Evolutionary conservation across 2,888 invertebrate genomes (phyloP), one percentile per base, ranked within the genome.

Genomic region (Panopea generosa): DNA sequence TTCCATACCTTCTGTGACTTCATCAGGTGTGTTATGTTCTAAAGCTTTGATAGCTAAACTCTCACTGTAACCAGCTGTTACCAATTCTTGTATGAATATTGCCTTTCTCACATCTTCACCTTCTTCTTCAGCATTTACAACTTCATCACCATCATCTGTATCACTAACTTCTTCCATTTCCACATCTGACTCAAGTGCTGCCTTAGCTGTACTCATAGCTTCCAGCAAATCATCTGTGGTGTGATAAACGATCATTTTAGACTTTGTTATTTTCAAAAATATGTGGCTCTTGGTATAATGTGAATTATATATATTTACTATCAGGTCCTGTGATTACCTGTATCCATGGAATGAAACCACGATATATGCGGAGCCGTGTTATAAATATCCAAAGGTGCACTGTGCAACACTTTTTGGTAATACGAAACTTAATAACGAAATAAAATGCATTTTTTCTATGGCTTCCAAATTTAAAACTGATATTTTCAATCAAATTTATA

Each of bases 31-130:
- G 1, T 67, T 50, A 61, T 53, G 45, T n/a, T 62, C 22, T 9
- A 62, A 40, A 1, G 87, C 86, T 52, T 38, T 53, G 2, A 50
- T 40, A 1, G 86, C 86, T 7, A 86, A 59, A 9, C 45, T 49
- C 40, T 66, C 60, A 22, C 78, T 43, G 62, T 71, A 85, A 7
- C 85, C 86, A 40, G 73, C 70, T 18, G 78, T 66, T 0, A 75
- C 53, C 50, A 87, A 47, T 40, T 77, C 72, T 27, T 66, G 14
- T 18, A 87, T 65, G 53, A 86, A 86, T 11, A 52, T 68, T 14
- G 45, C 40, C 50, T 40, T 60, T 45, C 40, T 43, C 14, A 50
- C 65, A 26, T 70, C 68, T 14, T 60, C 56, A 38, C 18, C 18
- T 7, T 43, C 52, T 26, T 57, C 38, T 24, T 50, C 60, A 27